Percentiles rank a stretch among this genome's conserved stretches.
Conservation (phyloP, 2,113 vertebrate genomes). For the Sinocyclocheilus anshuiensis region DNA sequence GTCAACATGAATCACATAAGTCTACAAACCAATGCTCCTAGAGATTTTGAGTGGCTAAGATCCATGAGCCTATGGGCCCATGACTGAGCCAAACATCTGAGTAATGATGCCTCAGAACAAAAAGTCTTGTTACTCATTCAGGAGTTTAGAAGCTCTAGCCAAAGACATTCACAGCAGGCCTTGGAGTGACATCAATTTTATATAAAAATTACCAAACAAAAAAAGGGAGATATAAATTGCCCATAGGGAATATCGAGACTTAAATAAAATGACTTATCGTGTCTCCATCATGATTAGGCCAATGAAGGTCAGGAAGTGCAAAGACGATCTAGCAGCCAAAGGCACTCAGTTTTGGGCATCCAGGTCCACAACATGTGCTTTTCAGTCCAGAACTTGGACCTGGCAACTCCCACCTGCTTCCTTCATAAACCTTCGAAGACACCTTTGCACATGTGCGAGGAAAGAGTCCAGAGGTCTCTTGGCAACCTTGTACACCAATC, state of each 20-base stretch:
- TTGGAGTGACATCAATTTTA: neutral
- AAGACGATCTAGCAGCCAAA: neutral
- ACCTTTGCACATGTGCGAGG: neutral
- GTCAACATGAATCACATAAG: conserved; percentile 29
- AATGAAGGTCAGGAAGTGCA: neutral
- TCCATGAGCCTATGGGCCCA: conserved; percentile 21
- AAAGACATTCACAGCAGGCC: neutral
- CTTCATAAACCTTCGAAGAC: neutral
- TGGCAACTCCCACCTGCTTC: neutral
- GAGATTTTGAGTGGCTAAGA: neutral
- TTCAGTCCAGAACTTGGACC: neutral
- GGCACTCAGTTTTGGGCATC: neutral
- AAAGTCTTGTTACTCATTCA: conserved; percentile 6
- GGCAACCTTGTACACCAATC: neutral
- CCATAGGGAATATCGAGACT: neutral
- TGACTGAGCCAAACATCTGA: conserved; percentile 24
- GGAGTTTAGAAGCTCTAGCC: neutral
- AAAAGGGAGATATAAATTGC: neutral
- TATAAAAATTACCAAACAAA: neutral
- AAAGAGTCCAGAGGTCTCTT: neutral
- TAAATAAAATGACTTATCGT: neutral
- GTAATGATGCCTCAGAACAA: conserved; percentile 7
- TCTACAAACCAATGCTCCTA: conserved; percentile 4
- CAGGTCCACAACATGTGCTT: neutral
- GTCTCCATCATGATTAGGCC: neutral